Percentiles rank a stretch among this genome's conserved stretches.
Evolutionary conservation across 2,888 invertebrate species (phyloP).

Genomic region (Dyspetes luteomarginatus): DNA sequence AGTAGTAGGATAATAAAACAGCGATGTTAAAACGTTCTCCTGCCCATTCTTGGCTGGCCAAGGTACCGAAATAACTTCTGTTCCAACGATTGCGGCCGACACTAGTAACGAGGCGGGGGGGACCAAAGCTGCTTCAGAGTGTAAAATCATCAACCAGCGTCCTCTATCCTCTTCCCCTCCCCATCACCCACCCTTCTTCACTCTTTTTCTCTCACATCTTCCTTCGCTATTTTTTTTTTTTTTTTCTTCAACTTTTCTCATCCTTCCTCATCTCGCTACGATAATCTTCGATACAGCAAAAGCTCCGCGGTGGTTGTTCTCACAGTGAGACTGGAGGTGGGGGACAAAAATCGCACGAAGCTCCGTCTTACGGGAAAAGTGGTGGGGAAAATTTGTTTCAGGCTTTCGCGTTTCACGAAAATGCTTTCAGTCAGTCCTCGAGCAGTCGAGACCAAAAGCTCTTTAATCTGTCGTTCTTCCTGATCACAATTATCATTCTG

Average conservation of each 20-base stretch:
- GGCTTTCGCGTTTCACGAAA: slow-evolving; percentile 60
- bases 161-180: slow-evolving; percentile 20
- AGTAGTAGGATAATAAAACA: slow-evolving; percentile 72
- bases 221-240: not conserved
- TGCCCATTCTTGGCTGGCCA: slow-evolving; percentile 83
- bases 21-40: slow-evolving; percentile 78
- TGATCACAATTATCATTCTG: slow-evolving; percentile 18
- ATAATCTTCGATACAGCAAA: slow-evolving; percentile 47
- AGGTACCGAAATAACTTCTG: slow-evolving; percentile 82
- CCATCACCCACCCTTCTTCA: slow-evolving; percentile 1
- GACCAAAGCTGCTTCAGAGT: slow-evolving; percentile 63
- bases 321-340: not conserved
- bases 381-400: slow-evolving; percentile 73
- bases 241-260: slow-evolving; percentile 13
- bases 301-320: slow-evolving; percentile 35
- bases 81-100: slow-evolving; percentile 72
- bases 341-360: slow-evolving; percentile 36
- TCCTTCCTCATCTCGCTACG: slow-evolving; percentile 9
- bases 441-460: slow-evolving; percentile 66
- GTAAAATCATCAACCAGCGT: slow-evolving; percentile 58
- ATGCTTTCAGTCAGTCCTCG: slow-evolving; percentile 78
- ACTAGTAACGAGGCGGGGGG: slow-evolving; percentile 67
- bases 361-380: slow-evolving; percentile 53
- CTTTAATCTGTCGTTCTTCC: slow-evolving; percentile 56
- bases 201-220: not conserved